phyloP scores from a whole-genome alignment of 2,888 invertebrate species.

The Platerodrilus igneus region DNA sequence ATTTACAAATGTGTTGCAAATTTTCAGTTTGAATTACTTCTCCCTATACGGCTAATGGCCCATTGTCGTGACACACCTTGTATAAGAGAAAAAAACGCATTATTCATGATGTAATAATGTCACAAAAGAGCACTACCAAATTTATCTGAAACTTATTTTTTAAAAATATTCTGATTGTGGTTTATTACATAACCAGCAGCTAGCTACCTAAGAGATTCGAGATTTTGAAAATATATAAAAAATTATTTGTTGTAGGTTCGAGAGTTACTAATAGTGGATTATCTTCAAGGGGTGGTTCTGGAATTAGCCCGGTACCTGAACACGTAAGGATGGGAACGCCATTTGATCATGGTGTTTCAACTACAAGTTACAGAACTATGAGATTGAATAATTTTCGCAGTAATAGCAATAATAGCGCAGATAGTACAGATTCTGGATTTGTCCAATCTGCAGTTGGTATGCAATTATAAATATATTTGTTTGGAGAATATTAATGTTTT shows the following conservation, averaged over 20 bases:
- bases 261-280: conserved; percentile 54
- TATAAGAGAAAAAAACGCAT: too few species aligned
- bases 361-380: conserved; percentile 34
- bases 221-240: too few species aligned
- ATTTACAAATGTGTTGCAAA: too few species aligned
- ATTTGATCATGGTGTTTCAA: conserved; percentile 35
- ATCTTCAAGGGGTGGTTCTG: conserved; percentile 55
- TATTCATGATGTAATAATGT: too few species aligned
- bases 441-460: conserved; percentile 31
- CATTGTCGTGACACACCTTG: too few species aligned
- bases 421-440: conserved; percentile 45
- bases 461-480: conserved; percentile 4
- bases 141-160: too few species aligned
- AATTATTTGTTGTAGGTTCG: conserved; percentile 48
- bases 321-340: conserved; percentile 38
- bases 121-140: too few species aligned
- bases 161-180: too few species aligned
- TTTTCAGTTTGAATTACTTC: too few species aligned
- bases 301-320: conserved; percentile 51
- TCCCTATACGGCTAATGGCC: too few species aligned
- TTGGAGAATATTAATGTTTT: conserved; percentile 12
- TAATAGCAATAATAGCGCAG: conserved; percentile 43
- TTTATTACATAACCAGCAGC: too few species aligned
- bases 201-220: too few species aligned
- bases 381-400: conserved; percentile 34